Base-by-base conservation (phyloP, 2,888 invertebrate genomes). In the Erebia aethiops region DNA sequence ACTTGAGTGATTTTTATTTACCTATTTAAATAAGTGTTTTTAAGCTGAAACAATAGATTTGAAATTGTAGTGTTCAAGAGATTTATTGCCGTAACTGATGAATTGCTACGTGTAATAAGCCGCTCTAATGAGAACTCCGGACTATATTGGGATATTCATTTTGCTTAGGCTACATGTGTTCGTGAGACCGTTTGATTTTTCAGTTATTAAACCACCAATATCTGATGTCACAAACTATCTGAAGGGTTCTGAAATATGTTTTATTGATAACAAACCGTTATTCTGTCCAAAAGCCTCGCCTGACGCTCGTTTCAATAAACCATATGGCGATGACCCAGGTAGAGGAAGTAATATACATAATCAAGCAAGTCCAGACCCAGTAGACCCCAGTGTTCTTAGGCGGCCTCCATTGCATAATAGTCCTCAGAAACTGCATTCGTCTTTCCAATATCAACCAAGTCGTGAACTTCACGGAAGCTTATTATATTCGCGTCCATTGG, bases 61-160 rank as follows among this genome's bases (percentile, higher is more conserved):
- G n/a, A 46, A 49, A 60, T 58, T 49, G 26, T 11, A 35, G 26
- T 67, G 58, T 46, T 26, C 21, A 16, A 67, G 49, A 57, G 18
- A 67, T 67, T 67, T 58, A 67, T 56, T 11, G 58, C 58, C 16
- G 58, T 46, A 51, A 26, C 67, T 26, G 51, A 67, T 67, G 58
- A 26, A 67, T 66, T 43, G 21, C n/a, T 35, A 49, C 58, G 21
- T 35, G 49, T 49, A 26, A 46, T 26, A 58, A 58, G 51, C 49
- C 58, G 51, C 35, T 49, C 26, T 67, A 67, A 67, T 67, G 67
- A 58, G 5, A 58, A n/a, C 16, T 49, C 58, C 51, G 26, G 49
- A n/a, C 43, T 5, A 11, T 26, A 16, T 67, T 49, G 49, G 14
- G n/a, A 58, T 58, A 67, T 11, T 67, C 1, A 46, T 57, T n/a